A percentile compares a stretch with the other conserved stretches of the same genome.
These are phyloP conservation scores for Bombus affinis DNA, from an alignment of 1,140 invertebrate genomes.

Conservation along the genomic window DNA sequence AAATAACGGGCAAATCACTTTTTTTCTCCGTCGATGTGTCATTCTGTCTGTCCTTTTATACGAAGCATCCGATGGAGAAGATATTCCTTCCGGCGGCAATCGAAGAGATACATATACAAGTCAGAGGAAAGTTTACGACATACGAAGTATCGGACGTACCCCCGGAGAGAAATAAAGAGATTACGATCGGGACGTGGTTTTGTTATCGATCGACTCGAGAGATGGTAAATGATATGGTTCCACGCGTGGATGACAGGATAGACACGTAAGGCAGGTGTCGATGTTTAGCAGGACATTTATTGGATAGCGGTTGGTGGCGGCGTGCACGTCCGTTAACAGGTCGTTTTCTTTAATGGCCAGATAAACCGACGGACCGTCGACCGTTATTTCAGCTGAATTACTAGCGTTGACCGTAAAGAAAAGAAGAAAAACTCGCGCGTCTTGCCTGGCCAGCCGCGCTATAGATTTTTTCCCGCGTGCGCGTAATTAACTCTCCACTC, in stretches of 20 bases:
- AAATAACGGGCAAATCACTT: background rate
- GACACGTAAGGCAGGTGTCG: conserved; percentile 40
- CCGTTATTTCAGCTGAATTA: conserved; percentile 57
- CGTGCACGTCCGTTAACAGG: conserved; percentile 65
- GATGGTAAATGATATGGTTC: conserved; percentile 41
- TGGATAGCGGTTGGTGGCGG: conserved; percentile 57
- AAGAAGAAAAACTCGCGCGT: background rate
- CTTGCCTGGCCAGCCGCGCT: background rate
- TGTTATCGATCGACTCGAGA: conserved; percentile 50
- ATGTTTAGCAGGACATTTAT: conserved; percentile 67
- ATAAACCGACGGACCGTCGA: conserved; percentile 67
- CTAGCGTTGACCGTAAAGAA: conserved; percentile 34
- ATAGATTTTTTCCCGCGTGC: conserved; percentile 31
- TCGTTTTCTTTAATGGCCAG: conserved; percentile 71
- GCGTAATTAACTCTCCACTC: conserved; percentile 43
- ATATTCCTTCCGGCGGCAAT: background rate
- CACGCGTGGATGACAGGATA: conserved; percentile 45
- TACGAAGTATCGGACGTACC: background rate
- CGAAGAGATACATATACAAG: background rate
- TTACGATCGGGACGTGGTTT: conserved; percentile 35
- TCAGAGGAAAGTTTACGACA: conserved; percentile 1
- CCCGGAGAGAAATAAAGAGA: conserved; percentile 19
- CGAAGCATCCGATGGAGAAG: background rate
- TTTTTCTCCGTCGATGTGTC: background rate
- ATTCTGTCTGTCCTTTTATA: background rate